phyloP scores from a whole-genome alignment of 2,888 invertebrate genomes.

The Nowickia ferox region DNA sequence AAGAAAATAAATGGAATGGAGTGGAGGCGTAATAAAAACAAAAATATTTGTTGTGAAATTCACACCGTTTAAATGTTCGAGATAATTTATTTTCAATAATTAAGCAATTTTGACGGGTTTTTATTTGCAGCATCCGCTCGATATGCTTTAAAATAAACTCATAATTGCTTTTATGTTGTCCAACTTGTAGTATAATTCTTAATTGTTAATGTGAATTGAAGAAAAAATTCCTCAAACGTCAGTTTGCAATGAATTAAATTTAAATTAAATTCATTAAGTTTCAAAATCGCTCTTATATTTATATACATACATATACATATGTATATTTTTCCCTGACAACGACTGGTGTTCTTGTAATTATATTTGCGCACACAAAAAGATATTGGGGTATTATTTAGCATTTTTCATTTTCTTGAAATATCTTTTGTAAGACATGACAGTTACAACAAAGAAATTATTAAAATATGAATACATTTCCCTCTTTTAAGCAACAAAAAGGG shows the following conservation, averaged over 20 bases:
- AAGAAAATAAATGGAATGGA: not conserved
- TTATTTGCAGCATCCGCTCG: conserved; percentile 24
- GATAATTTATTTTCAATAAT: conserved; percentile 20
- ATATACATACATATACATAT: too few relatives aligned
- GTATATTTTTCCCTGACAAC: too few relatives aligned
- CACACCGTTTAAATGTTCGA: not conserved
- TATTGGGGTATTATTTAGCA: not conserved
- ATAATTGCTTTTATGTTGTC: not conserved
- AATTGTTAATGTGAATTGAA: too few relatives aligned
- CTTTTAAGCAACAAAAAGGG: not conserved
- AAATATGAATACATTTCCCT: not conserved
- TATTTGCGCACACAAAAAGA: not conserved
- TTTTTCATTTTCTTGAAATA: not conserved
- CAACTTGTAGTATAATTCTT: too few relatives aligned
- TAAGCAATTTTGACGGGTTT: conserved; percentile 23
- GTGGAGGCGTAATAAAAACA: not conserved
- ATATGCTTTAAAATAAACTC: not conserved
- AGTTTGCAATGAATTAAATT: too few relatives aligned
- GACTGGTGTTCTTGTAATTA: not conserved
- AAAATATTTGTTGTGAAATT: not conserved
- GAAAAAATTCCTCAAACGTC: too few relatives aligned
- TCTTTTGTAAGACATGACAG: conserved; percentile 28
- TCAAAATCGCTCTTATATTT: too few relatives aligned
- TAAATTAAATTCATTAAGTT: too few relatives aligned
- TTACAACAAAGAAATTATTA: not conserved